Conservation (phyloP, 2,888 invertebrate species). For the Thymelicus sylvestris region DNA sequence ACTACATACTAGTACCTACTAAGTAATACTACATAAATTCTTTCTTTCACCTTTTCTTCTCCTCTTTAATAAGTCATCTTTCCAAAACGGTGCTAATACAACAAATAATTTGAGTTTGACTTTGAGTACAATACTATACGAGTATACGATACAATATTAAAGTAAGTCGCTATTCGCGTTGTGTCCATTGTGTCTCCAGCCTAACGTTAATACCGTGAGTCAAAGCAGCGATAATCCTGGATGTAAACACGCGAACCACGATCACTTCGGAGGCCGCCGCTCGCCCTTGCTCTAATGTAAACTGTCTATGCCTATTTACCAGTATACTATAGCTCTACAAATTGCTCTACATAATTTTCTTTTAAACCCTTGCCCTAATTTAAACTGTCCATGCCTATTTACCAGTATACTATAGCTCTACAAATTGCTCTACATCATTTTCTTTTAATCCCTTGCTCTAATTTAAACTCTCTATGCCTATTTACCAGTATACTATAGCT, state of each 20-base stretch:
- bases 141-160: too few species aligned
- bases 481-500: neutral
- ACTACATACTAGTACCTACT: too few species aligned
- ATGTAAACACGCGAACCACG: slow-evolving; percentile 84
- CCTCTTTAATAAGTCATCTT: too few species aligned
- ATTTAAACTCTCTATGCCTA: too few species aligned
- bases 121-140: too few species aligned
- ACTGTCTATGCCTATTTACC: slow-evolving; percentile 25
- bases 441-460: neutral
- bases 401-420: neutral
- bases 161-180: too few species aligned
- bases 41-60: too few species aligned
- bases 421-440: neutral
- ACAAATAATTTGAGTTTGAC: too few species aligned
- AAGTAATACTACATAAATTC: too few species aligned
- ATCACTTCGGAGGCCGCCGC: slow-evolving; percentile 65
- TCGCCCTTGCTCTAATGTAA: slow-evolving; percentile 38
- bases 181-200: slow-evolving; percentile 49
- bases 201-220: slow-evolving; percentile 71
- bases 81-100: too few species aligned
- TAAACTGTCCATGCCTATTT: too few species aligned
- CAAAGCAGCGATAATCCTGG: slow-evolving; percentile 76
- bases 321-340: slow-evolving; percentile 10
- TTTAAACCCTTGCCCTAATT: neutral
- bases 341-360: neutral